These are phyloP conservation scores for Aldrovandia affinis DNA, from an alignment of 2,797 vertebrate genomes.

Conservation along the genomic window DNA sequence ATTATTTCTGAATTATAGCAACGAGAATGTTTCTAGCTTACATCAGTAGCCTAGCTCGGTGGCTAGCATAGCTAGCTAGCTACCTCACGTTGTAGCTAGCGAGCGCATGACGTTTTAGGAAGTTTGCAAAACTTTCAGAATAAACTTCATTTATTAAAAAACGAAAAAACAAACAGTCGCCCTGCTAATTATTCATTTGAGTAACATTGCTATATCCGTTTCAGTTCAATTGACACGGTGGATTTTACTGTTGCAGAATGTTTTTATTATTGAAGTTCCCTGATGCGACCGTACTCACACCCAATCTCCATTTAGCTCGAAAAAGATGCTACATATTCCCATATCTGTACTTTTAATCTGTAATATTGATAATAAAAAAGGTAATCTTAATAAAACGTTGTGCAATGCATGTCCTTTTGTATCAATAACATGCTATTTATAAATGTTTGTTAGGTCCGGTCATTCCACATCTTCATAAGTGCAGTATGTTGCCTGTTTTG, in stretches of 20 bases:
- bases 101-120: constrained; percentile 63
- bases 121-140: constrained; percentile 68
- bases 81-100: constrained; percentile 50
- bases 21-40: constrained; percentile 21
- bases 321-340: constrained; percentile 17
- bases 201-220: background rate
- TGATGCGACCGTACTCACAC: constrained; percentile 48
- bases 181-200: constrained; percentile 13
- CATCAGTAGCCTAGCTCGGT: background rate
- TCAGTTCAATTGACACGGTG: background rate
- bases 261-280: background rate
- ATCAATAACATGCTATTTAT: constrained; percentile 4
- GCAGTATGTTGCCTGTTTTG: background rate
- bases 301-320: constrained; percentile 34
- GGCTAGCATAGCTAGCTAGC: constrained; percentile 54
- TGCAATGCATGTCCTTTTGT: constrained; percentile 32
- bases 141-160: constrained; percentile 23
- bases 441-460: constrained; percentile 24
- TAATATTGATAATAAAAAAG: constrained; percentile 52
- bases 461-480: background rate
- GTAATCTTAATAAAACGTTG: constrained; percentile 56
- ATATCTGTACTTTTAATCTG: constrained; percentile 47
- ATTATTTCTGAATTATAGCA: constrained; percentile 21
- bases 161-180: too few species aligned
- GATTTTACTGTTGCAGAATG: constrained; percentile 19